Percentiles rank a stretch among this genome's conserved stretches.
Conservation (phyloP, 2,113 vertebrate species). For the Zosterops japonicus region DNA sequence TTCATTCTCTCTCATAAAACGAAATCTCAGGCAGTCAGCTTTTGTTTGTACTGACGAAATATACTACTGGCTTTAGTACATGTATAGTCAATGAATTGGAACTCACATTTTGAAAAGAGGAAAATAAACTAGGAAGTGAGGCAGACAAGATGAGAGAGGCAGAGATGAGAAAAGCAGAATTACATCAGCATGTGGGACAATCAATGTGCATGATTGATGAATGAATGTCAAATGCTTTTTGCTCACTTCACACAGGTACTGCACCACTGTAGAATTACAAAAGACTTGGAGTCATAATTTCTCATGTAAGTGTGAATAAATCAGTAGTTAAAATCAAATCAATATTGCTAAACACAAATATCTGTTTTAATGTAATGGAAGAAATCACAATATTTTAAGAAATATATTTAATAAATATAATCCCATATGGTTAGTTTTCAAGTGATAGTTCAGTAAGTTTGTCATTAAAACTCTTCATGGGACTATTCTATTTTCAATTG, state of each 20-base stretch:
- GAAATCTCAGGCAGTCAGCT: background rate
- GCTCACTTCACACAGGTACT: background rate
- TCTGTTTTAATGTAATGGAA: background rate
- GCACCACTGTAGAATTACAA: background rate
- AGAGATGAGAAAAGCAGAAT: background rate
- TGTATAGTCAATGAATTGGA: background rate
- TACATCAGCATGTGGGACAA: background rate
- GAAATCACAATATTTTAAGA: background rate
- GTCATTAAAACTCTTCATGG: background rate
- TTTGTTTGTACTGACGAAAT: background rate
- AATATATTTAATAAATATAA: background rate
- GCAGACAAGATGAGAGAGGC: background rate
- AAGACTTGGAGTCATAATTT: background rate
- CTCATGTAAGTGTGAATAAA: background rate
- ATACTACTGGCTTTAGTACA: background rate
- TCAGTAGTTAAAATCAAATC: background rate
- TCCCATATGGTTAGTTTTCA: background rate
- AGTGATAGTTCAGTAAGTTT: background rate
- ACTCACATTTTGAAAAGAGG: rapidly evolving
- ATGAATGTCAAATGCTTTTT: background rate
- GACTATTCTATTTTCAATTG: background rate
- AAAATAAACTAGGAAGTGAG: background rate
- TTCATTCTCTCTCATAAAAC: background rate
- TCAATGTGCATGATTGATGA: background rate
- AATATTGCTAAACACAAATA: background rate